Conservation (phyloP, 2,113 vertebrate genomes). For the Thoracochromis brauschi region DNA sequence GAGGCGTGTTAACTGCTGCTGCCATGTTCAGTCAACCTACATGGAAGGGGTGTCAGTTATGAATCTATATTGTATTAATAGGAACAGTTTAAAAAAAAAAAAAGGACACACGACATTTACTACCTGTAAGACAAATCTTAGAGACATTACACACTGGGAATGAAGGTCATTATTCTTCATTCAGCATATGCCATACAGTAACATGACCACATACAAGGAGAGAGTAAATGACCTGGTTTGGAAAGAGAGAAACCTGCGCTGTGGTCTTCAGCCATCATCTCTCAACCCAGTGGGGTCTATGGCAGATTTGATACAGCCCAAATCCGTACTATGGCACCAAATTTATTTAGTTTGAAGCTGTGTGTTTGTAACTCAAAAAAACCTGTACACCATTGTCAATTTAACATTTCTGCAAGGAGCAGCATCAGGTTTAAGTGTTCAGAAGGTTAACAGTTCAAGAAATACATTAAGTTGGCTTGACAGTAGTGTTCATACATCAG, state of each 20-base stretch:
- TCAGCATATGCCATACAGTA: background rate
- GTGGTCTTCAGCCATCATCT: background rate
- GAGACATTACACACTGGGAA: background rate
- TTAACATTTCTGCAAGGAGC: background rate
- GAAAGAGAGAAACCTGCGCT: background rate
- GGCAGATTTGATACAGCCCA: background rate
- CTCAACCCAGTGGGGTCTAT: background rate
- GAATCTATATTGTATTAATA: rapidly evolving
- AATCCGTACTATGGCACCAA: background rate
- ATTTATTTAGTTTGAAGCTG: rapidly evolving
- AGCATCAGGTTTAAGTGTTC: background rate
- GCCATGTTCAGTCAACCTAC: conserved; percentile 21
- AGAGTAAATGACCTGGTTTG: rapidly evolving
- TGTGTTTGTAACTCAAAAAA: background rate
- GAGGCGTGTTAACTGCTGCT: background rate
- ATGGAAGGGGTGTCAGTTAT: background rate
- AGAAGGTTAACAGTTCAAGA: background rate
- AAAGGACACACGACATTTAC: rapidly evolving
- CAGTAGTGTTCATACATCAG: rapidly evolving
- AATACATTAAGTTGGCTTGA: rapidly evolving
- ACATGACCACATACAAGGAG: background rate
- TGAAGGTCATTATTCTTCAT: background rate
- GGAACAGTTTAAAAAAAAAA: background rate
- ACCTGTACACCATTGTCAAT: rapidly evolving
- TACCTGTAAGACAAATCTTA: background rate